Evolutionary conservation across 2,888 invertebrate species (phyloP).

Genomic region (Apoderus coryli): DNA sequence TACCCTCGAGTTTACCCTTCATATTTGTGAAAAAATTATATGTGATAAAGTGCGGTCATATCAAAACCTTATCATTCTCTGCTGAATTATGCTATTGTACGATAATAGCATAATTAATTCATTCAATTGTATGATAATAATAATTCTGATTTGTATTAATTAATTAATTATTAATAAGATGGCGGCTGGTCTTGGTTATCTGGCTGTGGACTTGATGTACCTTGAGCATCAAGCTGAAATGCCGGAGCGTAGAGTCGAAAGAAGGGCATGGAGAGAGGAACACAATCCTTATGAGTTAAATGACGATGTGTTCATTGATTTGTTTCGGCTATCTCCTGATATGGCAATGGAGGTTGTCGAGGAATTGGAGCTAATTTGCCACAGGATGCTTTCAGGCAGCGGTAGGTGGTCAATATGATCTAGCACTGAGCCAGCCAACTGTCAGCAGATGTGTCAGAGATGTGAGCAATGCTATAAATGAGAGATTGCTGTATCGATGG

Average conservation of each 20-base stretch:
- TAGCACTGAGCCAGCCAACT: constrained; percentile 9
- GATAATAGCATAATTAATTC: too few species aligned
- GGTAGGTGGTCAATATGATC: constrained; percentile 9
- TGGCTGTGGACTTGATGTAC: constrained; percentile 7
- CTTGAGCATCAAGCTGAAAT: constrained; percentile 8
- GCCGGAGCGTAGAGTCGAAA: constrained; percentile 6
- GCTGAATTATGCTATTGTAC: too few species aligned
- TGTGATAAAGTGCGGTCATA: too few species aligned
- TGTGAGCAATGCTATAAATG: constrained; percentile 7
- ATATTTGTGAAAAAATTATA: too few species aligned
- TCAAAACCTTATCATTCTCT: too few species aligned
- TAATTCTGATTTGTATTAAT: too few species aligned
- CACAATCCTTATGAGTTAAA: constrained; percentile 8
- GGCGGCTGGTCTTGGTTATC: constrained; percentile 7
- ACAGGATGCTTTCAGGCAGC: constrained; percentile 8
- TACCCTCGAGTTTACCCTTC: too few species aligned
- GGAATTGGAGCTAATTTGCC: constrained; percentile 8
- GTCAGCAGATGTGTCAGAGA: constrained; percentile 7
- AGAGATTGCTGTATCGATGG: constrained; percentile 7
- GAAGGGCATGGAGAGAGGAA: constrained; percentile 9
- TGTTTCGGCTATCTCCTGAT: constrained; percentile 7
- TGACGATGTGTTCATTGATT: constrained; percentile 8
- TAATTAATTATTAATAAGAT: too few species aligned
- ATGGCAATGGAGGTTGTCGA: constrained; percentile 3
- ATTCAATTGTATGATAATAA: too few species aligned